phyloP scores from a whole-genome alignment of 1,140 invertebrate species.

The Drosophila serrata region DNA sequence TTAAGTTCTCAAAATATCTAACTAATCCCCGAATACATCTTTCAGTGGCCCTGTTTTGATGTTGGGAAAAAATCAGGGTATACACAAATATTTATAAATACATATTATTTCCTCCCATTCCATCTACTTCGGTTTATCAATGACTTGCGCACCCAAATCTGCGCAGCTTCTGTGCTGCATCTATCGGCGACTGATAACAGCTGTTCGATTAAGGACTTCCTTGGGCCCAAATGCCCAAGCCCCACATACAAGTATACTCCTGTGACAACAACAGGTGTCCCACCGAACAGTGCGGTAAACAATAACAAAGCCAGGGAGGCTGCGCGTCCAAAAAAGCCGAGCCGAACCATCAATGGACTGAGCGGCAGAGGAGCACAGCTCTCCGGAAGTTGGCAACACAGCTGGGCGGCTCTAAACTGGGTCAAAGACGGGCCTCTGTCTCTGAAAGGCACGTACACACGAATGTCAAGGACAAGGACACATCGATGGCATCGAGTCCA shows the following conservation, averaged over 20 bases:
- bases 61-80: not conserved
- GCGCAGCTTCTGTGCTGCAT: conserved; percentile 40
- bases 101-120: conserved; percentile 1
- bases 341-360: conserved; percentile 6
- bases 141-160: conserved; percentile 65
- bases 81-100: conserved; percentile 10
- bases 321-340: conserved; percentile 58
- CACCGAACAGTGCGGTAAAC: conserved; percentile 12
- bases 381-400: conserved; percentile 45
- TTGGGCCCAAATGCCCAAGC: conserved; percentile 28
- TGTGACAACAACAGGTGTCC: conserved; percentile 53
- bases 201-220: conserved; percentile 35
- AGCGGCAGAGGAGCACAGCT: not conserved
- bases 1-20: conserved; percentile 1
- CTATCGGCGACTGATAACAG: conserved; percentile 41
- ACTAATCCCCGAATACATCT: not conserved
- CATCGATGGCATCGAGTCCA: conserved; percentile 12
- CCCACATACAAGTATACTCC: conserved; percentile 11
- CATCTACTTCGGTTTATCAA: conserved; percentile 49
- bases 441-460: conserved; percentile 12
- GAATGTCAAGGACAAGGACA: conserved; percentile 71
- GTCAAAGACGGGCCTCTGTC: conserved; percentile 52
- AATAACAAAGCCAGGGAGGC: conserved; percentile 61
- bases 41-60: conserved; percentile 15
- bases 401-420: conserved; percentile 57